A percentile compares a stretch with the other conserved stretches of the same genome.
phyloP scores from a whole-genome alignment of 2,797 vertebrate genomes.

The Mionectes olivaceus region DNA sequence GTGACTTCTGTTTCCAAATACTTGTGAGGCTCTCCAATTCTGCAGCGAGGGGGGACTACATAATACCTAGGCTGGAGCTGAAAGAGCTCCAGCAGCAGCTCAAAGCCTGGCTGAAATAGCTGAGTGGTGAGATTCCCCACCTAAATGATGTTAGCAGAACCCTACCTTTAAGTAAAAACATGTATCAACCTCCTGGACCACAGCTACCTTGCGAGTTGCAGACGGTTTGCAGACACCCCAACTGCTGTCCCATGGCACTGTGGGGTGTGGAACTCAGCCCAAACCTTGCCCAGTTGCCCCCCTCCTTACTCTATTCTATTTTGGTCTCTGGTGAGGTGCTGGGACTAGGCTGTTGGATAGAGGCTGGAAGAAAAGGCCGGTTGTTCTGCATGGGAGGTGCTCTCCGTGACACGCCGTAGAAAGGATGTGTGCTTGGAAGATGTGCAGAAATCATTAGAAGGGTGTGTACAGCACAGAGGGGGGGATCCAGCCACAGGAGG shows the following conservation, averaged over 20 bases:
- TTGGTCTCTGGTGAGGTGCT: conserved; percentile 4
- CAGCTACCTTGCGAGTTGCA: background rate
- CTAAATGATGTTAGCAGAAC: conserved; percentile 19
- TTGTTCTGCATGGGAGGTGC: conserved; percentile 13
- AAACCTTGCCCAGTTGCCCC: background rate
- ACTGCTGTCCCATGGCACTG: background rate
- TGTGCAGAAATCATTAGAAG: conserved; percentile 22
- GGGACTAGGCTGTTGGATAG: background rate
- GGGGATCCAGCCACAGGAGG: background rate
- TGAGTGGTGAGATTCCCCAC: background rate
- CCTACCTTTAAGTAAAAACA: background rate
- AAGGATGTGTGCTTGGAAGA: conserved; percentile 34
- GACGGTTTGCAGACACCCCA: background rate
- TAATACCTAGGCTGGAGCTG: conserved; percentile 11
- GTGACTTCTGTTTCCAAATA: conserved; percentile 57
- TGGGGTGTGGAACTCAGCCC: background rate
- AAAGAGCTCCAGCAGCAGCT: background rate
- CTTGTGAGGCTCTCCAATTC: conserved; percentile 42
- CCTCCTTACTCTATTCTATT: background rate
- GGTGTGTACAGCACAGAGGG: background rate
- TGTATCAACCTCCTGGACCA: background rate
- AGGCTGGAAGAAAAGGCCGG: conserved; percentile 37
- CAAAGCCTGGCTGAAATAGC: background rate
- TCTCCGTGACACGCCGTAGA: background rate
- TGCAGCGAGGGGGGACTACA: background rate